Evolutionary conservation across 2,113 vertebrate genomes (phyloP), one percentile per base, ranked within the genome.

Genomic region (Chaetura pelagica): DNA sequence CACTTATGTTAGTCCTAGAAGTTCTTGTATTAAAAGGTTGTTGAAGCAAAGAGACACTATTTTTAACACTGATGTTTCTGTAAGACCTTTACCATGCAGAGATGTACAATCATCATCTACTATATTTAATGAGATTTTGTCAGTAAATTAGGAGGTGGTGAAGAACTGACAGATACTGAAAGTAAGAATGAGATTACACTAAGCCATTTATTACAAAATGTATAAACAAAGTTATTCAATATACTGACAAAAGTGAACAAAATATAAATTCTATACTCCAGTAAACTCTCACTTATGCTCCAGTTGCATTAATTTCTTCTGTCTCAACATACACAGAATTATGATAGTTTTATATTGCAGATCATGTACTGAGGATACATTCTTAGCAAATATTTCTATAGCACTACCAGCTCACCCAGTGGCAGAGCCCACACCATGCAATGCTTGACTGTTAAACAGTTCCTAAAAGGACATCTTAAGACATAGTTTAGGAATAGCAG

Each of bases 1-100:
- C 49, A 89, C 52, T 95, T 49, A 75, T 21, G 87, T 94, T 97
- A 97, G 90, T 90, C 79, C 89, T 96, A 93, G 89, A 48, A 94
- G 71, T 85, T 90, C 29, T 78, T 46, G 67, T 21, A 82, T 1
- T 16, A 87, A 21, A 88, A 90, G 52, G 49, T 35, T 87, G 51
- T 57, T 82, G 71, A 78, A 93, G 83, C 63, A 75, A 44, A 77
- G 48, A 85, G 15, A 82, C 32, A 29, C n/a, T 88, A 57, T 32
- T 67, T 61, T n/a, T 57, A 66, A 85, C 24, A 59, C 22, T 5
- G 30, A 74, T 13, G 15, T n/a, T 69, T 80, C 61, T 83, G 6
- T 32, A 69, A 63, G 32, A 62, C 38, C 72, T 91, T 74, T 58
- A 69, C n/a, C 11, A 4, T 40, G 54, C 2, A 15, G 48, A 2